Evolutionary conservation across 2,797 vertebrate genomes (phyloP), one percentile per base, ranked within the genome.

Genomic region (Vireo griseus): DNA sequence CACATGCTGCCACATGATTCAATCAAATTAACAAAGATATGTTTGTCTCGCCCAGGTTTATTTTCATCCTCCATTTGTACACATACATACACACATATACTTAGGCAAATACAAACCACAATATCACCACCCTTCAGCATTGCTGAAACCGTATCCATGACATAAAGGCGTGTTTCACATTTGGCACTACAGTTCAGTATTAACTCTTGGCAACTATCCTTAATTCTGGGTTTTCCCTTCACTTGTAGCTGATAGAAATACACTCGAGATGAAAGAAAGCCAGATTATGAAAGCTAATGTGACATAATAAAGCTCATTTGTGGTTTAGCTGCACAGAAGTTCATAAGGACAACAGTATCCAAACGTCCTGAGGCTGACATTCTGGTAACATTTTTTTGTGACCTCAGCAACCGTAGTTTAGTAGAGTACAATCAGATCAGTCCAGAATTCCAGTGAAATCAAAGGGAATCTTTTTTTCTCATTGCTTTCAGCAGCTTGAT

Each of bases 381-480:
- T 35, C 44, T 61, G 14, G 17, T 28, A 42, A 57, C 6, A 21
- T 3, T 28, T 48, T 31, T 10, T 45, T 75, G 10, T 35, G 42
- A 17, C 28, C 19, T 58, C 67, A 67, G 25, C 7, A 14, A 45
- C 9, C 0, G 1, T 12, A 51, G 24, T 39, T 37, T 6, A 44
- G 0, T 19, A 18, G 13, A 75, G 31, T 26, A 31, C 14, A 25
- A 35, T 28, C 11, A 39, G 13, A 29, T 44, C 2, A 75, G 28
- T 73, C n/a, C 17, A 91, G 69, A 59, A 51, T 42, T 74, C 40
- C 15, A 63, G 8, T 61, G n/a, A 92, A 75, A 66, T 52, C 6
- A 37, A 77, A 66, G 16, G 4, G 8, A 69, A 51, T 50, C 11
- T 22, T 84, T 65, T 16, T 13, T 29, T 47, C 12, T 6, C 19